phyloP scores from a whole-genome alignment of 2,888 invertebrate genomes.

The Ashinkailepas kermadecensis region DNA sequence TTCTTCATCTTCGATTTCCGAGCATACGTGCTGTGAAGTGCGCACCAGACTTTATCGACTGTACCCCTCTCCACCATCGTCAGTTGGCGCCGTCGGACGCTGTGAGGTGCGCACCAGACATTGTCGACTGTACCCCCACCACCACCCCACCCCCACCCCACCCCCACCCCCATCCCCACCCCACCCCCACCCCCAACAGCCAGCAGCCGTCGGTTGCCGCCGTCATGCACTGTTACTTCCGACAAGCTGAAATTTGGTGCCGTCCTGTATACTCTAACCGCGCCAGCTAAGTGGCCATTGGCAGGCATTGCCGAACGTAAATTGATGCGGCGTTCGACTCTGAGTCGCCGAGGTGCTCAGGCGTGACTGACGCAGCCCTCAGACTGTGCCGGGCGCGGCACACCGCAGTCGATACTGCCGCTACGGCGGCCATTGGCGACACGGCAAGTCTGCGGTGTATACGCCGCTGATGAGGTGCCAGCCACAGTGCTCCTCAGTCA shows the following conservation, averaged over 20 bases:
- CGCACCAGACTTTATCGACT: too few species aligned
- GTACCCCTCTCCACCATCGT: too few species aligned
- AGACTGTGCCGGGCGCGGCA: slow-evolving; percentile 54
- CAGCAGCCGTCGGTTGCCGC: too few species aligned
- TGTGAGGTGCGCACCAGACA: too few species aligned
- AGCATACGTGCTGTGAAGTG: too few species aligned
- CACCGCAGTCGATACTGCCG: slow-evolving; percentile 62
- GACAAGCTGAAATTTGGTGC: slow-evolving; percentile 44
- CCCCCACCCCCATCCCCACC: too few species aligned
- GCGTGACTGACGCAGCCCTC: slow-evolving; percentile 49
- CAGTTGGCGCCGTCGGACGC: too few species aligned
- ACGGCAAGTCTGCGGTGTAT: slow-evolving; percentile 44
- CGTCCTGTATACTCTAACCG: not conserved
- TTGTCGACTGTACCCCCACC: too few species aligned
- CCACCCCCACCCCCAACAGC: too few species aligned
- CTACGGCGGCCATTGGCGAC: slow-evolving; percentile 35
- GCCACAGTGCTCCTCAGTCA: slow-evolving; percentile 50
- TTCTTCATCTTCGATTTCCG: too few species aligned
- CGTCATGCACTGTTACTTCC: too few species aligned
- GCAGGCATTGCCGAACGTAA: not conserved
- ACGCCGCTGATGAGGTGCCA: slow-evolving; percentile 52
- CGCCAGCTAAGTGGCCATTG: not conserved
- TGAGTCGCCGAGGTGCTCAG: not conserved
- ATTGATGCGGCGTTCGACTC: not conserved
- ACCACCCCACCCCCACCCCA: too few species aligned